Evolutionary conservation across 2,797 vertebrate genomes (phyloP).

Genomic region (Periophthalmus magnuspinnatus): DNA sequence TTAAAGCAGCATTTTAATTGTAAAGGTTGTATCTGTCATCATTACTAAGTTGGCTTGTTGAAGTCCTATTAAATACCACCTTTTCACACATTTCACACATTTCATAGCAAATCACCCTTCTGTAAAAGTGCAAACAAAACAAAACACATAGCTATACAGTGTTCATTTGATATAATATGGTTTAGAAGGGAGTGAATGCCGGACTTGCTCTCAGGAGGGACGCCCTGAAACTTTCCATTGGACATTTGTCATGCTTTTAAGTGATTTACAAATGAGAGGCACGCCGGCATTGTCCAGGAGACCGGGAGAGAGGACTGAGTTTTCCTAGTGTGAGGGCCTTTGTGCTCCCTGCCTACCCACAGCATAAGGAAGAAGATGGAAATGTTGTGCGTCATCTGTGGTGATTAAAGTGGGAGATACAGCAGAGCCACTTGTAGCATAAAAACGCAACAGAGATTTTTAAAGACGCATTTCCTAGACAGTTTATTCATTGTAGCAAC

Average conservation of each 20-base stretch:
- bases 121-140: slow-evolving; percentile 21
- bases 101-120: neutral
- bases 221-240: slow-evolving; percentile 67
- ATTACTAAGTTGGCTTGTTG: too few species aligned
- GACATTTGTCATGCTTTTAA: slow-evolving; percentile 77
- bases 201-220: slow-evolving; percentile 56
- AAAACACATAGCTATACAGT: slow-evolving; percentile 27
- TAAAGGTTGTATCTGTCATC: too few species aligned
- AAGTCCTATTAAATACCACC: too few species aligned
- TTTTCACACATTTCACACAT: too few species aligned
- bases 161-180: slow-evolving; percentile 44
- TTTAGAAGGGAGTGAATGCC: slow-evolving; percentile 49
- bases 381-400: slow-evolving; percentile 67
- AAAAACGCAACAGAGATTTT: slow-evolving; percentile 1
- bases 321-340: slow-evolving; percentile 53
- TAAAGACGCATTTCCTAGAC: slow-evolving; percentile 9
- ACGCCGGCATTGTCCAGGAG: slow-evolving; percentile 66
- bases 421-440: slow-evolving; percentile 39
- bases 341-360: slow-evolving; percentile 57
- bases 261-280: slow-evolving; percentile 75
- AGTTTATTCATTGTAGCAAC: slow-evolving; percentile 2
- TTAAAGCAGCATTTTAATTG: too few species aligned
- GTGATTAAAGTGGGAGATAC: slow-evolving; percentile 69
- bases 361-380: slow-evolving; percentile 64
- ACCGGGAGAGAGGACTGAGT: slow-evolving; percentile 33